Conservation (phyloP, 2,888 invertebrate genomes). For the Cantharis nigra region DNA sequence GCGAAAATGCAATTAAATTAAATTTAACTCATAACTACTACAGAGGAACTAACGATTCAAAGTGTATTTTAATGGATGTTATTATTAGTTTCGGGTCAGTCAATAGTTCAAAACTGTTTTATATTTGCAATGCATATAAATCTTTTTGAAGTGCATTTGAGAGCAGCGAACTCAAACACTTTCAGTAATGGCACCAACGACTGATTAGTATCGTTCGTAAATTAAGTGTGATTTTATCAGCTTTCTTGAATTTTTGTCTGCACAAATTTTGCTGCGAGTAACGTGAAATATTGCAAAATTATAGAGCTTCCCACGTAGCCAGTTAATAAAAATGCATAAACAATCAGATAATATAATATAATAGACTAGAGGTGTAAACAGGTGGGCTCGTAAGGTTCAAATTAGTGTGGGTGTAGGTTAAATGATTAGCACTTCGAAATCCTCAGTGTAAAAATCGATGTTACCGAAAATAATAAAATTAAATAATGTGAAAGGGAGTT, state of each 20-base stretch:
- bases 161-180: conserved; percentile 5
- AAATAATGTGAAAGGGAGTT: no score
- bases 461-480: background rate
- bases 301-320: background rate
- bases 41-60: background rate
- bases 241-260: background rate
- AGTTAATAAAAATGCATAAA: background rate
- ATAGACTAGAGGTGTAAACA: background rate
- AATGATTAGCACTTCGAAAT: background rate
- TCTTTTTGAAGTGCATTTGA: background rate
- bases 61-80: background rate
- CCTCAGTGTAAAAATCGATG: background rate
- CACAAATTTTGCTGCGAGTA: background rate
- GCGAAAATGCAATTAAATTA: conserved; percentile 36
- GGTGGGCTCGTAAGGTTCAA: background rate
- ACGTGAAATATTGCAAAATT: background rate
- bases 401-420: background rate
- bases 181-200: background rate
- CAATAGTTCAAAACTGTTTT: background rate
- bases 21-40: background rate
- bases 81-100: conserved; percentile 8
- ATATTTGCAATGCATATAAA: conserved; percentile 9
- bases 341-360: background rate
- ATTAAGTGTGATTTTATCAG: background rate
- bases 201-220: background rate